Conservation (phyloP, 2,888 invertebrate species). For the Ptychoptera albimana region DNA sequence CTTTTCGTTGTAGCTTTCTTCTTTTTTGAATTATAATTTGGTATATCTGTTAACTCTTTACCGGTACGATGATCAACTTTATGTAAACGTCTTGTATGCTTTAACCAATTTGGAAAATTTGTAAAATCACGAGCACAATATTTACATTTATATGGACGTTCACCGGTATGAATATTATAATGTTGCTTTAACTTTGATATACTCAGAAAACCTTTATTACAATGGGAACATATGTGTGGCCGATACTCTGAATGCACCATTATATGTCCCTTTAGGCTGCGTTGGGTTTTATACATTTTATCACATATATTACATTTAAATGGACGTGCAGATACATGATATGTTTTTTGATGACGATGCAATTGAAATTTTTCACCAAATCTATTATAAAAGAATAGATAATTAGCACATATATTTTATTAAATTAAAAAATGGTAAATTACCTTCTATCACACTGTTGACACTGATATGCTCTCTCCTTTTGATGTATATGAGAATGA, state of each 20-base stretch:
- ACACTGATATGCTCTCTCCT: slow-evolving; percentile 28
- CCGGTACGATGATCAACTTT: slow-evolving; percentile 33
- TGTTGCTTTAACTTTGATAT: slow-evolving; percentile 42
- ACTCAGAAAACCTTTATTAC: slow-evolving; percentile 40
- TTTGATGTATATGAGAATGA: slow-evolving; percentile 27
- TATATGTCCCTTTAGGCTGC: slow-evolving; percentile 39
- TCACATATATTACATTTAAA: slow-evolving; percentile 30
- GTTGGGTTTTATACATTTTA: slow-evolving; percentile 36
- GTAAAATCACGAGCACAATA: slow-evolving; percentile 41
- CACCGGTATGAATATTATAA: slow-evolving; percentile 40
- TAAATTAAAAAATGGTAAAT: neutral
- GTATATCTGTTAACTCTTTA: slow-evolving; percentile 26
- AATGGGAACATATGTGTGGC: slow-evolving; percentile 36
- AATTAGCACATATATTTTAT: neutral
- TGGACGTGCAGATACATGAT: slow-evolving; percentile 27
- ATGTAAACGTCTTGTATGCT: slow-evolving; percentile 39
- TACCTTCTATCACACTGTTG: slow-evolving; percentile 28
- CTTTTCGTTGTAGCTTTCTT: slow-evolving; percentile 3
- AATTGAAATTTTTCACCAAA: slow-evolving; percentile 30
- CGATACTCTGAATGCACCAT: slow-evolving; percentile 36
- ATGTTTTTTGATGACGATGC: slow-evolving; percentile 27
- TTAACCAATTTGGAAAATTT: slow-evolving; percentile 42
- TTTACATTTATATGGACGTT: slow-evolving; percentile 39
- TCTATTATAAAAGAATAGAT: slow-evolving; percentile 9
- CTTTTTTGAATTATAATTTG: slow-evolving; percentile 23